phyloP scores from a whole-genome alignment of 2,797 vertebrate species.

The Bradypodion pumilum region DNA sequence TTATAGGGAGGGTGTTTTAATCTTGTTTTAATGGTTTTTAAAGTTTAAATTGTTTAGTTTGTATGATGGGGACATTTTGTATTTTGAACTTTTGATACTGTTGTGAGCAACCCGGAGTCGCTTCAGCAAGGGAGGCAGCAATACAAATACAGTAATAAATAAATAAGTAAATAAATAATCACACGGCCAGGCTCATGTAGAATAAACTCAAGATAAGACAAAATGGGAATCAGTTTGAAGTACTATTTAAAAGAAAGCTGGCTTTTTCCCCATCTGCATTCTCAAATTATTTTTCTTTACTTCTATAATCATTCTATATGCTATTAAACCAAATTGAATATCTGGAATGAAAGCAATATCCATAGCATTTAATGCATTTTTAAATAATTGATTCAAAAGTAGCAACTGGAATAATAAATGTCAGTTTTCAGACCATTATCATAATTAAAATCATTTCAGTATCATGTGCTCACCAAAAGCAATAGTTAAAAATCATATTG shows the following conservation, averaged over 20 bases:
- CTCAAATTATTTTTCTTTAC: not conserved
- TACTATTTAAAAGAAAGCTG: not conserved
- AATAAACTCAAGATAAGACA: not conserved
- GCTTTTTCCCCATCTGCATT: not conserved
- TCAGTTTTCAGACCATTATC: not conserved
- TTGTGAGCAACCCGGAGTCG: too few species aligned
- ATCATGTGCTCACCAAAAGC: not conserved
- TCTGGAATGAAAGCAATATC: not conserved
- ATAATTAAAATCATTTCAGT: conserved; percentile 27
- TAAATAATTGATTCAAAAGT: conserved; percentile 19
- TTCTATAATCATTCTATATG: not conserved
- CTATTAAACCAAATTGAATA: not conserved
- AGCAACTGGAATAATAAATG: not conserved
- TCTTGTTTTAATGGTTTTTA: too few species aligned
- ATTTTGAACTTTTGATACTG: too few species aligned
- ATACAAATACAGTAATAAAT: too few species aligned
- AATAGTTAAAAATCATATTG: conserved; percentile 8
- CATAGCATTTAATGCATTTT: conserved; percentile 1
- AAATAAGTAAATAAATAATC: too few species aligned
- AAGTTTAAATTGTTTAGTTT: too few species aligned
- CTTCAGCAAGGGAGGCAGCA: too few species aligned
- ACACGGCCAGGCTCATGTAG: not conserved
- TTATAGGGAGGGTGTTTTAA: too few species aligned
- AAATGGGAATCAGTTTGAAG: not conserved
- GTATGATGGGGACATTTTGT: too few species aligned